Evolutionary conservation across 1,140 invertebrate species (phyloP), one percentile per base, ranked within the genome.

Genomic region (Zophobas morio): DNA sequence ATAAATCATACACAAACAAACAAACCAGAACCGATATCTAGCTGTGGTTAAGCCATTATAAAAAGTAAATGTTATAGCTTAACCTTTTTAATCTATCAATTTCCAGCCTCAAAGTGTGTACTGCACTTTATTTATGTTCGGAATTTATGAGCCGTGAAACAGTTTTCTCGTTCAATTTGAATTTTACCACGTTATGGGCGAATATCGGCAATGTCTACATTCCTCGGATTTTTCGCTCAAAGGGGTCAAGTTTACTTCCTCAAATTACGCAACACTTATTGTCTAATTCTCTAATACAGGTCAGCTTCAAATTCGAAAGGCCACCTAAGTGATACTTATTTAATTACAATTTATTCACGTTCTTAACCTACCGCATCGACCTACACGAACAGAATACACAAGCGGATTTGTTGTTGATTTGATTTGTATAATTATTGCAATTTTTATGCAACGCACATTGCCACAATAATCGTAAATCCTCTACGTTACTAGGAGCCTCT

Each of bases 381-480:
- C 6, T 6, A 66, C 75, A 56, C 63, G 34, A 42, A 8, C 20
- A 4, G 75, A 34, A 78, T 78, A 73, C 57, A 36, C 54, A 78
- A 78, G 60, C 70, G 36, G n/a, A 40, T 51, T 36, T 51, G 37
- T 73, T 73, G 71, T 73, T 73, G 71, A 73, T 73, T 72, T 39
- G 71, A 73, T 73, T 71, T 34, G 66, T 54, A 74, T 80, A 80
- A 80, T 80, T 74, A 80, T 77, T 80, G 80, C 80, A 75, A 80
- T 81, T 80, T 75, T 80, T 75, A 81, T 81, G 71, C 79, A 66
- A 36, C 32, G 36, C 75, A 75, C 78, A 75, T 53, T 49, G 37
- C 75, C 70, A 57, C 74, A 49, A 72, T 74, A 74, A 75, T 81
- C 80, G 80, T 81, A 81, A 81, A 81, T 81, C 74, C 72, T 74